Percentiles rank a stretch among this genome's conserved stretches.
phyloP scores from a whole-genome alignment of 2,797 vertebrate genomes.

The Hozukius guyotensis region DNA sequence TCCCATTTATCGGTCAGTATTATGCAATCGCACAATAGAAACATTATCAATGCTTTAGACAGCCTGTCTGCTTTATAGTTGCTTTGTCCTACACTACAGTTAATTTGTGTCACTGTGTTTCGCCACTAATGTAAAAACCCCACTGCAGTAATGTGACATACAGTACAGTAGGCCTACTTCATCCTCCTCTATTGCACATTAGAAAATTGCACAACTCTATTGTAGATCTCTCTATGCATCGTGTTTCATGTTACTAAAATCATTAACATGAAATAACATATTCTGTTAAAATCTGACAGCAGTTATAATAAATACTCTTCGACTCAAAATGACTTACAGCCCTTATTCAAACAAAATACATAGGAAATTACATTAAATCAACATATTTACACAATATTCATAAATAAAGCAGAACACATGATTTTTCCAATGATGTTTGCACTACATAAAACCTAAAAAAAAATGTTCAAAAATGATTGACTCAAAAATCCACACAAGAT shows the following conservation, averaged over 20 bases:
- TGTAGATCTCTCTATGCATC: constrained; percentile 6
- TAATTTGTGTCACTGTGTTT: constrained; percentile 27
- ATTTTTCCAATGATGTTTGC: constrained; percentile 11
- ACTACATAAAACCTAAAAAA: constrained; percentile 23
- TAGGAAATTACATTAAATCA: constrained; percentile 44
- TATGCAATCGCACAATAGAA: constrained; percentile 5
- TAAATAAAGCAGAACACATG: constrained; percentile 36
- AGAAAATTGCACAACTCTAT: constrained; percentile 17
- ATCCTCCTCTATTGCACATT: constrained; percentile 32
- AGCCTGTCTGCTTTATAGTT: constrained; percentile 2
- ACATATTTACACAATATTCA: constrained; percentile 56
- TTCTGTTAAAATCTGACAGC: constrained; percentile 29
- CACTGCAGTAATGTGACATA: constrained; percentile 24
- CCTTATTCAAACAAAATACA: constrained; percentile 70
- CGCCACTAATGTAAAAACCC: constrained; percentile 17
- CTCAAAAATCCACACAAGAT: constrained; percentile 13
- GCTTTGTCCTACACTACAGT: background rate
- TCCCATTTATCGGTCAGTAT: background rate
- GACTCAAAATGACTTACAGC: constrained; percentile 62
- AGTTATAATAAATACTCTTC: constrained; percentile 33
- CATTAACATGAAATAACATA: constrained; percentile 30
- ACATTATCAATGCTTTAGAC: constrained; percentile 3
- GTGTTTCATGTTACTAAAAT: constrained; percentile 27
- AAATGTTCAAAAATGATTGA: constrained; percentile 7
- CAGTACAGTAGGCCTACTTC: background rate